Evolutionary conservation across 37 sponge, comb jelly and placozoan species (phyloP).

Genomic region (Haliclona indistincta): DNA sequence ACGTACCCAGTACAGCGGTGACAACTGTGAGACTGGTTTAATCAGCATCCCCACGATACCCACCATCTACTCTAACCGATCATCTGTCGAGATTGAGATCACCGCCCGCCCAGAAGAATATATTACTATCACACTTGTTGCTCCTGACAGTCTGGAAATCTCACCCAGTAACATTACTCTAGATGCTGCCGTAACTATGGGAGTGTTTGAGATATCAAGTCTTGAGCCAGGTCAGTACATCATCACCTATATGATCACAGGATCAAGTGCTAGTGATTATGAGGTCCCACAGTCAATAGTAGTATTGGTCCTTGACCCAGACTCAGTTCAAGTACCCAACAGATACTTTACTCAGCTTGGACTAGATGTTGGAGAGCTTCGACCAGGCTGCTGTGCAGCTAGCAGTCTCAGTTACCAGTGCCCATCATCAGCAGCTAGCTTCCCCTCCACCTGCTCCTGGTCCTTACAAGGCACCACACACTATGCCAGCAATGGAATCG

Average conservation of each 20-base stretch:
- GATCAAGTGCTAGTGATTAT: slow-evolving; percentile 1
- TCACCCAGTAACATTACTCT: no score
- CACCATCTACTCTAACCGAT: no score
- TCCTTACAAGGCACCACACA: background rate
- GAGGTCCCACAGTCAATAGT: background rate
- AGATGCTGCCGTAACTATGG: no score
- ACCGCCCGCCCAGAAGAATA: no score
- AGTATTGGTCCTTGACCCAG: background rate
- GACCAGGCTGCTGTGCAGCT: slow-evolving; percentile 7
- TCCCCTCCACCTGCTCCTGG: slow-evolving; percentile 21
- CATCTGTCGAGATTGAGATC: no score
- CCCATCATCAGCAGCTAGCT: slow-evolving; percentile 5
- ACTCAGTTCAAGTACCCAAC: background rate
- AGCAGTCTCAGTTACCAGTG: background rate
- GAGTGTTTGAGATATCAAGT: no score
- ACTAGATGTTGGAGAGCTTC: background rate
- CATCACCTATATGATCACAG: slow-evolving; percentile 1
- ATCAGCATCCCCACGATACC: background rate
- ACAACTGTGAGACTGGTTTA: background rate
- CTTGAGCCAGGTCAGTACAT: slow-evolving; percentile 22
- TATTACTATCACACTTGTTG: no score
- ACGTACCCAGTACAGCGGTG: background rate
- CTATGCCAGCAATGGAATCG: slow-evolving; percentile 7
- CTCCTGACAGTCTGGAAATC: no score
- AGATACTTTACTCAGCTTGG: background rate